Percentiles rank a stretch among this genome's conserved stretches.
phyloP scores from a whole-genome alignment of 2,113 vertebrate species.

The Caranx melampygus region DNA sequence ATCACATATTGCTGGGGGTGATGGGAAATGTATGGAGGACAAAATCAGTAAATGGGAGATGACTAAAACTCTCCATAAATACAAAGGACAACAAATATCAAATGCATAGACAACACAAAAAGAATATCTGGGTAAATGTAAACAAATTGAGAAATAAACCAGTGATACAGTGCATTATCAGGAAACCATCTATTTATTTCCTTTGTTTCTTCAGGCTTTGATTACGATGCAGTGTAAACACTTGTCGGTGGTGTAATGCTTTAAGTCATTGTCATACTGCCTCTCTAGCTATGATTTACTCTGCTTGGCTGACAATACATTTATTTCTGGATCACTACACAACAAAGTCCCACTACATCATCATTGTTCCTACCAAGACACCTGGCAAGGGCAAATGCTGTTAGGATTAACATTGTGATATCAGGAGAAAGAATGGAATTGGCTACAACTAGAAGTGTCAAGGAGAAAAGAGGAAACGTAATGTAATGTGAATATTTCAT shows the following conservation, averaged over 20 bases:
- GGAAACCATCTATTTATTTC: not conserved
- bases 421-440: conserved; percentile 1
- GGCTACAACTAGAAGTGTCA: not conserved
- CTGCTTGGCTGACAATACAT: conserved; percentile 3
- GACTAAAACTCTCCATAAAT: not conserved
- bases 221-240: conserved; percentile 13
- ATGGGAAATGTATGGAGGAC: conserved; percentile 27
- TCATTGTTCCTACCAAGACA: conserved; percentile 6
- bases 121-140: not conserved
- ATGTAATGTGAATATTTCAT: not conserved
- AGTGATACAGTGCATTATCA: not conserved
- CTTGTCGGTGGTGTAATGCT: conserved; percentile 24
- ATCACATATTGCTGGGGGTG: conserved; percentile 37
- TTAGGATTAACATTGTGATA: not conserved
- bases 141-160: conserved; percentile 4
- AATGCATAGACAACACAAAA: conserved; percentile 9
- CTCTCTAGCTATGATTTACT: not conserved
- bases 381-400: not conserved
- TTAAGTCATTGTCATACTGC: conserved; percentile 11
- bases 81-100: not conserved
- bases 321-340: conserved; percentile 7
- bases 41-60: conserved; percentile 29
- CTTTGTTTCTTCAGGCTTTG: not conserved
- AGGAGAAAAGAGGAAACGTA: not conserved
- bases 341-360: conserved; percentile 8